Evolutionary conservation across 2,113 vertebrate genomes (phyloP).

Genomic region (Prunella fulvescens): DNA sequence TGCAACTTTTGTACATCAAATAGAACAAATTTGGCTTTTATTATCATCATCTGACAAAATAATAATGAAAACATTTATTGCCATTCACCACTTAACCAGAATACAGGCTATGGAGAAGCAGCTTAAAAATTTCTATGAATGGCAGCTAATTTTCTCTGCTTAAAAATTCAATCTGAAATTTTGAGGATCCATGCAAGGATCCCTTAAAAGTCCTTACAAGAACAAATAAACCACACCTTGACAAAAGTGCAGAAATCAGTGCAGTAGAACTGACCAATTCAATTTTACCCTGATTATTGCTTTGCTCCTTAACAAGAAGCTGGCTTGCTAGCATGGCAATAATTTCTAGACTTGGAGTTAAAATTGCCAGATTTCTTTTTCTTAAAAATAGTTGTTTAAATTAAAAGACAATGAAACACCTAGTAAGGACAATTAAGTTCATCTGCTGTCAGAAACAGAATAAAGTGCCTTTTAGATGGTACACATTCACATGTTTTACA

Average conservation of each 20-base stretch:
- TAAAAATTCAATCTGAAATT: neutral
- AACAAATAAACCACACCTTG: neutral
- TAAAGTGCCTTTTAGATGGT: neutral
- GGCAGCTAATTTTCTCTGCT: neutral
- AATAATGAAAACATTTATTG: neutral
- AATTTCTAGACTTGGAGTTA: neutral
- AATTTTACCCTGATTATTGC: neutral
- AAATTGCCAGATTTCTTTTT: neutral
- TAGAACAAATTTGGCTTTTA: neutral
- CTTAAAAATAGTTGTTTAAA: neutral
- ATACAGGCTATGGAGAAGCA: neutral
- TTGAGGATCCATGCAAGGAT: neutral
- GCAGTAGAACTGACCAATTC: accelerated
- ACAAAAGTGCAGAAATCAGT: neutral
- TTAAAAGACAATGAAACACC: neutral
- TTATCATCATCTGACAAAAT: neutral
- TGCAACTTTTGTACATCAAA: neutral
- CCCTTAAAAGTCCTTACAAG: neutral
- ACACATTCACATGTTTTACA: neutral
- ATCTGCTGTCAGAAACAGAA: neutral
- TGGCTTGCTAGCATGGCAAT: neutral
- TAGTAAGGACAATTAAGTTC: neutral
- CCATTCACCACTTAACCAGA: neutral
- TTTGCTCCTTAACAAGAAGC: neutral
- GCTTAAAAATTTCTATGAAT: neutral